Evolutionary conservation across 2,113 vertebrate species (phyloP).

Genomic region (Cettia cetti): DNA sequence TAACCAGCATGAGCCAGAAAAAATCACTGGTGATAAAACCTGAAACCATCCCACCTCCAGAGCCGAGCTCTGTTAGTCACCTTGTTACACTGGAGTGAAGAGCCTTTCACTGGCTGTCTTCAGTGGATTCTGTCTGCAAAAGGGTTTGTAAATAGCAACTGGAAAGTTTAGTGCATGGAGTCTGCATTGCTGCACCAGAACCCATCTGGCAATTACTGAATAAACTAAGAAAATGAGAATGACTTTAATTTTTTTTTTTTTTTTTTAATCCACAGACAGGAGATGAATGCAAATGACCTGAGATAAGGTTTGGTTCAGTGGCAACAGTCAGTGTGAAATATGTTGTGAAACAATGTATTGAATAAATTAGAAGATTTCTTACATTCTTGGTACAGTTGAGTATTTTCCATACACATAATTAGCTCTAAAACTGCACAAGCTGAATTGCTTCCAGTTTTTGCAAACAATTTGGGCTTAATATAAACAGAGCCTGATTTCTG

Average conservation of each 20-base stretch:
- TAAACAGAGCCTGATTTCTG: conserved; percentile 51
- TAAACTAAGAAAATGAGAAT: conserved; percentile 40
- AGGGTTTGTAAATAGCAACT: conserved; percentile 27
- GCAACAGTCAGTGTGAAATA: conserved; percentile 66
- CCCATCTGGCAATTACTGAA: conserved; percentile 50
- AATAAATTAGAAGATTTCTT: conserved; percentile 59
- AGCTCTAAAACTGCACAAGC: conserved; percentile 65
- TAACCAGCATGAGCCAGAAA: conserved; percentile 15
- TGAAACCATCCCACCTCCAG: not conserved
- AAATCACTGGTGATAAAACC: not conserved
- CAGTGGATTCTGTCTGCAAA: not conserved
- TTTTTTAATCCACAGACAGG: conserved; percentile 34
- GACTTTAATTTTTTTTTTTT: conserved; percentile 23
- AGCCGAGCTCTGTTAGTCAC: not conserved
- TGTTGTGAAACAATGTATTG: conserved; percentile 57
- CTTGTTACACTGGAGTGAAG: not conserved
- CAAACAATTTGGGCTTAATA: conserved; percentile 59
- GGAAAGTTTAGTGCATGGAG: conserved; percentile 13
- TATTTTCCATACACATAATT: conserved; percentile 59
- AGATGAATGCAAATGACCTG: conserved; percentile 66
- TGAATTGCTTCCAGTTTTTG: conserved; percentile 66
- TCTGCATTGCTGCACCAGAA: conserved; percentile 37
- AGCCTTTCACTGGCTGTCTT: not conserved
- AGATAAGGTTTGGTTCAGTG: conserved; percentile 60
- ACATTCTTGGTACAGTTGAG: conserved; percentile 61